These are phyloP conservation scores for Coelopa frigida DNA, from an alignment of 1,140 invertebrate species.

Conservation along the genomic window DNA sequence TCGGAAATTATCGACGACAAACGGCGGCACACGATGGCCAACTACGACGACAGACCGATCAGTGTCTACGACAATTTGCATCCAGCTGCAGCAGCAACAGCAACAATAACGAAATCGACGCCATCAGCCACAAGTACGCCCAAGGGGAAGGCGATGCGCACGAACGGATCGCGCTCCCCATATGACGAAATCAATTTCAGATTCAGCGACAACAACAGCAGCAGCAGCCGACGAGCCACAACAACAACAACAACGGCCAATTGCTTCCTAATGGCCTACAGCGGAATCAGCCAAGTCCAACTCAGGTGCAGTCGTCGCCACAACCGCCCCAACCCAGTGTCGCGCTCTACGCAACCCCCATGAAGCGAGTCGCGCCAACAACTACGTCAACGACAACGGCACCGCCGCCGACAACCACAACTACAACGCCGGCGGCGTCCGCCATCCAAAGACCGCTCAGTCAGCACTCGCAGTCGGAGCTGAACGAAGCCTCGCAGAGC, in stretches of 20 bases:
- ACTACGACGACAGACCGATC: slow-evolving; percentile 27
- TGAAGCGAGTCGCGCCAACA: no score
- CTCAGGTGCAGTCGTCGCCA: slow-evolving; percentile 12
- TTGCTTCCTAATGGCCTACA: slow-evolving; percentile 13
- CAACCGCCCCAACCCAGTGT: no score
- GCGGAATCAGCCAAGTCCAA: slow-evolving; percentile 11
- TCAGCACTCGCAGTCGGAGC: slow-evolving; percentile 18
- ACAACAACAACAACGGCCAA: slow-evolving; percentile 5
- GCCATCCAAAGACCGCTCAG: slow-evolving; percentile 13
- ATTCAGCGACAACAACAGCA: slow-evolving; percentile 15
- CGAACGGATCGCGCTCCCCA: slow-evolving; percentile 12
- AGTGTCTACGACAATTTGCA: slow-evolving; percentile 41
- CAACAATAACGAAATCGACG: slow-evolving; percentile 8
- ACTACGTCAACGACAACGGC: neutral
- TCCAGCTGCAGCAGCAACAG: neutral
- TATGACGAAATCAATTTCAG: slow-evolving; percentile 17
- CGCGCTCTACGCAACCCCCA: no score
- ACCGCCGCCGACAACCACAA: neutral
- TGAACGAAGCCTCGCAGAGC: slow-evolving; percentile 29
- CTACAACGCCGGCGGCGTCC: slow-evolving; percentile 2
- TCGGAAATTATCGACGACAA: neutral
- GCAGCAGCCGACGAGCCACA: slow-evolving; percentile 9
- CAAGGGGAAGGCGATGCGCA: neutral
- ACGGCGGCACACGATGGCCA: slow-evolving; percentile 19
- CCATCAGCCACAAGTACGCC: neutral